Base-by-base conservation (phyloP, 2,113 vertebrate species). In the Origma solitaria region DNA sequence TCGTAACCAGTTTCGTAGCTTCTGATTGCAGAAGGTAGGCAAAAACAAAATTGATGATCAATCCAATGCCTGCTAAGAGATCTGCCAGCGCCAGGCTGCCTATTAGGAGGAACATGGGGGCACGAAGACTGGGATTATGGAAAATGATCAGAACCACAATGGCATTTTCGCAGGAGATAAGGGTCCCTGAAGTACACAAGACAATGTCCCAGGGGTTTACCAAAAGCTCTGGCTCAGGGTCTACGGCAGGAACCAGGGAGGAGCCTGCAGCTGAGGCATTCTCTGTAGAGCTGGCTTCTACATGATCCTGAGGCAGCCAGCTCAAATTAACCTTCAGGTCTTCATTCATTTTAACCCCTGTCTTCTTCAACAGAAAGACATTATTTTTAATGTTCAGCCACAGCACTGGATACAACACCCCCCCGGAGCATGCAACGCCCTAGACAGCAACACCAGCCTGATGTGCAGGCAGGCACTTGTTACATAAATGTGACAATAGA, bases 141-240 rank as follows among this genome's bases (percentile, higher is more conserved):
- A 99, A 99, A 98, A 99, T 99, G 30, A 99, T 99, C 95, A 99
- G 98, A 80, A 99, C 99, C 97, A 99, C 99, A 88, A 99, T 31
- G 50, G 99, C 99, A 80, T 99, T 99, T 96, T 99, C 99, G 27
- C 99, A 99, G 97, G 99, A 99, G 84, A 99, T 99, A 94, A 99
- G 98, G 45, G 99, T 99, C 82, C 99, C 99, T 3, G 99, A 99
- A 60, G 99, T 98, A 90, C 99, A 99, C 96, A 99, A 96, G 87
- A 99, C 99, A 78, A 99, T 98, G 98, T 99, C 99, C 99, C 99
- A 99, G 53, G 99, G 99, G 98, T 99, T 99, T 90, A 99, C 98
- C 58, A 98, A 97, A 54, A 99, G 98, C 54, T 98, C 98, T 27
- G 98, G 97, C 92, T 97, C 96, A 8, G 98, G 98, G 50, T 98